Percentiles rank a stretch among this genome's conserved stretches.
These are phyloP conservation scores for Acyrthosiphon pisum DNA, from an alignment of 1,140 invertebrate genomes.

Conservation along the genomic window DNA sequence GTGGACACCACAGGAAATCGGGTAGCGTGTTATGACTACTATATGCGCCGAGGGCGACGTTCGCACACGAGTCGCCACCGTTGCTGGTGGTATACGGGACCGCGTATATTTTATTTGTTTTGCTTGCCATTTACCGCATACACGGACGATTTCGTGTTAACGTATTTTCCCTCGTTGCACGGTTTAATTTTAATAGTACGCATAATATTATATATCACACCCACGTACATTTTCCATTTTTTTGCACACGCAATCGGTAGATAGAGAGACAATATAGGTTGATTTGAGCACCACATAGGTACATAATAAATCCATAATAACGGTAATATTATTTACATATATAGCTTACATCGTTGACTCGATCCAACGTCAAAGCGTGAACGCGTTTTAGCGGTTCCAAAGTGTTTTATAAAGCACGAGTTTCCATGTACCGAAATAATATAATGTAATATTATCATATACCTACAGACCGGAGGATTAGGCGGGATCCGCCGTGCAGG, in stretches of 20 bases:
- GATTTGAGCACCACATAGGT: background rate
- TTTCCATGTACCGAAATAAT: conserved; percentile 9
- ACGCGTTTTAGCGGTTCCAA: background rate
- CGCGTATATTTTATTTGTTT: background rate
- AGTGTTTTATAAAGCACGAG: background rate
- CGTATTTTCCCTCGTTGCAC: background rate
- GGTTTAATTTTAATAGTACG: background rate
- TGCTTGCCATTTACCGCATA: background rate
- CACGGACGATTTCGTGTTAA: background rate
- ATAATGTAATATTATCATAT: background rate
- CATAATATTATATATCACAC: background rate
- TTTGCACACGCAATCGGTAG: background rate
- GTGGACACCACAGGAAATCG: conserved; percentile 56
- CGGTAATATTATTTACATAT: background rate
- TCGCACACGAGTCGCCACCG: conserved; percentile 19
- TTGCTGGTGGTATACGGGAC: background rate
- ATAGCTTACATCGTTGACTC: background rate
- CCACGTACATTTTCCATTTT: background rate
- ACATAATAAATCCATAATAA: background rate
- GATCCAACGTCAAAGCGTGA: background rate
- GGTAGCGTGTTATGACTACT: conserved; percentile 57
- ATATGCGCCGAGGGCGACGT: conserved; percentile 10
- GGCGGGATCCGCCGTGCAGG: background rate
- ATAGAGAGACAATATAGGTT: background rate
- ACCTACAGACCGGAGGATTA: background rate